Evolutionary conservation across 1,140 invertebrate species (phyloP), one percentile per base, ranked within the genome.

Genomic region (Chelonus insularis): DNA sequence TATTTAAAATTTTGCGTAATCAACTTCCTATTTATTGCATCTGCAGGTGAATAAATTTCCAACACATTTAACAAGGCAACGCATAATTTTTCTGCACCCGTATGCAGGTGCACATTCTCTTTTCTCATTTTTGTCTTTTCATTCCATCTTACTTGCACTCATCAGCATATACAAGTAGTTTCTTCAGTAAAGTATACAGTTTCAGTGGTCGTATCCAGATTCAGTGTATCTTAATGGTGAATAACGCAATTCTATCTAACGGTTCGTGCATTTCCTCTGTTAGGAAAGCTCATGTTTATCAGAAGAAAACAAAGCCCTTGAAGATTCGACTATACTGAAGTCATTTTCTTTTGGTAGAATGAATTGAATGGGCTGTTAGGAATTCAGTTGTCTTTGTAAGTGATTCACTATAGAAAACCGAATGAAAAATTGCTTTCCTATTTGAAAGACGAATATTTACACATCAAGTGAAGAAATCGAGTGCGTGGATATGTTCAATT

Each of bases 241-340:
- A 57, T 57, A 58, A 58, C 45, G 57, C 57, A 58, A 58, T 57
- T n/a, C 14, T 20, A 7, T 36, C 16, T 20, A 36, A 29, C 11
- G n/a, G 20, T 18, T 45, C 21, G 45, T 43, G 39, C 21, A 36
- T 60, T 64, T 64, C 63, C 57, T 60, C 51, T 60, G 34, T 64
- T 60, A 45, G 52, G 63, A 60, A 60, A 60, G 39, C 34, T 55
- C 39, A 60, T 64, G 50, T 50, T 64, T 60, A 64, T 64, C 57
- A 11, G 14, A 41, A 16, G 51, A 64, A 64, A 21, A 64, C 62
- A 64, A 64, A 64, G 62, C 29, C 57, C 25, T 60, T 50, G 57
- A 60, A 55, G 18, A 58, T 18, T 9, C 37, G 18, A 18, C 32
- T 20, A 6, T 58, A 12, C 29, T 11, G 43, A 36, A 48, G 34